These are phyloP conservation scores for Anas flavirostris DNA, from an alignment of 2,797 vertebrate genomes.

Conservation along the genomic window DNA sequence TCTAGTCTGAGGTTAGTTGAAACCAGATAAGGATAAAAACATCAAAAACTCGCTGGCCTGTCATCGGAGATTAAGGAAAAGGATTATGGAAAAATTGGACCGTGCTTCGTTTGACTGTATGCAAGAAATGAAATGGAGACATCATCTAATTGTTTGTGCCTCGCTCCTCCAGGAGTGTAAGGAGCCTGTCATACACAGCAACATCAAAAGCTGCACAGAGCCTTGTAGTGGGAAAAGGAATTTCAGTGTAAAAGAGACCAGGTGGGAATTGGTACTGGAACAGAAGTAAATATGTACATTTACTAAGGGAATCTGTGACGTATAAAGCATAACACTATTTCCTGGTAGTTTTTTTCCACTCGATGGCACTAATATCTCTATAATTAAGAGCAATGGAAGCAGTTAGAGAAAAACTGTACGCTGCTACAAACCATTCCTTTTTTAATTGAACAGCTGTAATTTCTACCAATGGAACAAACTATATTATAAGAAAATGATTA, in stretches of 20 bases:
- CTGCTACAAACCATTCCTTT: conserved; percentile 57
- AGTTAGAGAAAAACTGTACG: conserved; percentile 45
- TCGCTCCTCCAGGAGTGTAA: not conserved
- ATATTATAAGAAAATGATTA: conserved; percentile 74
- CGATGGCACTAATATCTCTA: conserved; percentile 39
- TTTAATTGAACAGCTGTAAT: conserved; percentile 70
- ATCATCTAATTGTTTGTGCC: not conserved
- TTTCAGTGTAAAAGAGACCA: not conserved
- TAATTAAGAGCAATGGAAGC: conserved; percentile 69
- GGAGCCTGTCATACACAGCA: not conserved
- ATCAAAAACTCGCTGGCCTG: not conserved
- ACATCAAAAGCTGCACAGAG: not conserved
- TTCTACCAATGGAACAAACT: conserved; percentile 60
- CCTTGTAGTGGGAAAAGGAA: not conserved
- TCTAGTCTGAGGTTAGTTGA: not conserved
- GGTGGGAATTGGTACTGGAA: conserved; percentile 3
- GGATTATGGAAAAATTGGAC: not conserved
- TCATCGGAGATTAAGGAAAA: conserved; percentile 6
- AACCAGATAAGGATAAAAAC: conserved; percentile 10
- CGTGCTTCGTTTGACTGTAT: not conserved
- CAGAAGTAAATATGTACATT: conserved; percentile 29
- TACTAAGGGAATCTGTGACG: not conserved
- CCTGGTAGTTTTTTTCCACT: conserved; percentile 34
- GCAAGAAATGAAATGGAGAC: not conserved
- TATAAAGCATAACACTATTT: conserved; percentile 12